Conservation (phyloP, 2,797 vertebrate genomes). For the Myiothlypis coronata region DNA sequence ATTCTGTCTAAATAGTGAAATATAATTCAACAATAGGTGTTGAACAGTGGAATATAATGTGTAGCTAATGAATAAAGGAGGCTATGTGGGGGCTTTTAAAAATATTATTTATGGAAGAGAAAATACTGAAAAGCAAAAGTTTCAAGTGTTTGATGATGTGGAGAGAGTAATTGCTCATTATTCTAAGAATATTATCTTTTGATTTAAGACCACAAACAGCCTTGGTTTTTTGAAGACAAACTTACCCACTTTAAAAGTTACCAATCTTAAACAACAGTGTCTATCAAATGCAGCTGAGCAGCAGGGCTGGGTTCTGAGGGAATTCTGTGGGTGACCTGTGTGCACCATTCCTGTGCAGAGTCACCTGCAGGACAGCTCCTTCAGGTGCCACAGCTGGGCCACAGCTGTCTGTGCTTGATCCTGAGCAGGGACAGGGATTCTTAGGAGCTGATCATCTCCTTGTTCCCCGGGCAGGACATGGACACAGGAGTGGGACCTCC, state of each 20-base stretch:
- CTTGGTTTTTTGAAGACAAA: neutral
- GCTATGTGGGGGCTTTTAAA: rapidly evolving
- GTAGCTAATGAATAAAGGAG: neutral
- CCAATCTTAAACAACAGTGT: neutral
- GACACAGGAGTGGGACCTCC: neutral
- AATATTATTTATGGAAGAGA: neutral
- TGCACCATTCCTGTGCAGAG: neutral
- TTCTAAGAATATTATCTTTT: neutral
- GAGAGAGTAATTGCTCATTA: neutral
- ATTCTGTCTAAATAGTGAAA: slow-evolving; percentile 41
- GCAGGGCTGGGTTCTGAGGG: neutral
- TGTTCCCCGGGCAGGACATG: neutral
- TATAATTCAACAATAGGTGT: neutral
- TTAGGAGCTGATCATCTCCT: neutral
- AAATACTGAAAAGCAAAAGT: neutral
- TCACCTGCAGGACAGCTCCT: neutral
- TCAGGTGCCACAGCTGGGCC: rapidly evolving
- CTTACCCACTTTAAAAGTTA: neutral
- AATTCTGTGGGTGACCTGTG: neutral
- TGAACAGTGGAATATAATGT: neutral
- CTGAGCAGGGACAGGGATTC: neutral
- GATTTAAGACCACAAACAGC: neutral
- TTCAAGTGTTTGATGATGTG: neutral
- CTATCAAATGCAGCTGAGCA: neutral
- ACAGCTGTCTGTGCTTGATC: neutral